Evolutionary conservation across 2,113 vertebrate genomes (phyloP), one percentile per base, ranked within the genome.

Genomic region (Microcebus tavaratra): DNA sequence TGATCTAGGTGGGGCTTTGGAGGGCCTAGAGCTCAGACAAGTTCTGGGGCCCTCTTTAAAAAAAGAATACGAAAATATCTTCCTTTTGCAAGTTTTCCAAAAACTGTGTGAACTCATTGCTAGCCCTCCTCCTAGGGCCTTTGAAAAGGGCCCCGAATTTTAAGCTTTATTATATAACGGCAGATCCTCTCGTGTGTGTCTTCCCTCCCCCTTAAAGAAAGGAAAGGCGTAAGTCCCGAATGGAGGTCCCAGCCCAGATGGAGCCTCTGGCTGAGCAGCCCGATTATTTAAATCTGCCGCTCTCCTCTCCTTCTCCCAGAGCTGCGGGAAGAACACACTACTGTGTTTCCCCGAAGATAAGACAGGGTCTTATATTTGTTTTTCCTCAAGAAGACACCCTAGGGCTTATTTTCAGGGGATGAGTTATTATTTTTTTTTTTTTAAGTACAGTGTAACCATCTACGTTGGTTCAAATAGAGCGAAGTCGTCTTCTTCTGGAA

Each of bases 71-170:
- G 48, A 86, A 94, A 82, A 34, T 23, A 90, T 53, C 45, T 76
- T 95, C 61, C 23, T 88, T 87, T 90, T 70, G 68, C 75, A 95
- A 75, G 73, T 95, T 93, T 91, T 73, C 90, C 7, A 94, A 61
- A 87, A 83, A 20, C 23, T 25, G 31, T 5, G 25, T 48, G 61
- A 61, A 45, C 31, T 89, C 48, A 73, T 7, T 75, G 18, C 45
- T 78, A 79, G 70, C 14, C 6, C 29, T 57, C n/a, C 29, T 81
- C 42, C n/a, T 42, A 57, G 45, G 89, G 39, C 63, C 55, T 67
- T 72, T 65, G 23, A 59, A 67, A 80, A 80, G 21, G 55, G 6
- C 6, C 27, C 73, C 36, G 83, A 34, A 20, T 29, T 55, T 92
- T 67, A 70, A 91, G 55, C 65, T 82, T 72, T 45, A 36, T 36